These are phyloP conservation scores for Euclidia mi DNA, from an alignment of 2,888 invertebrate species.

Conservation along the genomic window DNA sequence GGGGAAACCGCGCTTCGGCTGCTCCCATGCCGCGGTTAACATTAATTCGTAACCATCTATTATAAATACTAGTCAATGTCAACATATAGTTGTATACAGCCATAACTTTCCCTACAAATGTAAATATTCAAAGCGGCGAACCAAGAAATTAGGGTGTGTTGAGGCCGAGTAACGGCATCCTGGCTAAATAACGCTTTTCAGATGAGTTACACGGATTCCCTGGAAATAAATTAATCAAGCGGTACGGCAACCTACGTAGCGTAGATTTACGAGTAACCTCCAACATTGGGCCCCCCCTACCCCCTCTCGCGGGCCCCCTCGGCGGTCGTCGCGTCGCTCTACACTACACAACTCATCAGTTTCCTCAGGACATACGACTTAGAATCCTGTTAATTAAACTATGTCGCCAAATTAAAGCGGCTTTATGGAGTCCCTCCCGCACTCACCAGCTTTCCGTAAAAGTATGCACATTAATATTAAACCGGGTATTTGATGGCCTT, in stretches of 20 bases:
- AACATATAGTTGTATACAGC: slow-evolving; percentile 5
- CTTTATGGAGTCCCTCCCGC: slow-evolving; percentile 54
- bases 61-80: slow-evolving; percentile 44
- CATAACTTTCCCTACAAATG: slow-evolving; percentile 45
- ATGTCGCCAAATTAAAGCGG: slow-evolving; percentile 79
- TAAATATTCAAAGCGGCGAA: slow-evolving; percentile 55
- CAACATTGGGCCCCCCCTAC: slow-evolving; percentile 33
- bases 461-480: slow-evolving; percentile 42
- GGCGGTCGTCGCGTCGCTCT: slow-evolving; percentile 24
- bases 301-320: slow-evolving; percentile 11
- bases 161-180: slow-evolving; percentile 56
- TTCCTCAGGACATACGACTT: slow-evolving; percentile 80
- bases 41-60: slow-evolving; percentile 36
- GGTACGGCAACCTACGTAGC: slow-evolving; percentile 72
- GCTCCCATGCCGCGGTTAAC: slow-evolving; percentile 28
- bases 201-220: slow-evolving; percentile 75
- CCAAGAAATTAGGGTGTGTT: slow-evolving; percentile 57
- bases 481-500: no score
- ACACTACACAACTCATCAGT: slow-evolving; percentile 85
- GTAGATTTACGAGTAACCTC: slow-evolving; percentile 81
- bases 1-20: slow-evolving; percentile 34
- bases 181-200: slow-evolving; percentile 69
- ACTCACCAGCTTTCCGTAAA: slow-evolving; percentile 36
- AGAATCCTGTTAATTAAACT: slow-evolving; percentile 87
- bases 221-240: slow-evolving; percentile 84